Base-by-base conservation (phyloP, 1,140 invertebrate species). In the Lysiphlebus fabarum region DNA sequence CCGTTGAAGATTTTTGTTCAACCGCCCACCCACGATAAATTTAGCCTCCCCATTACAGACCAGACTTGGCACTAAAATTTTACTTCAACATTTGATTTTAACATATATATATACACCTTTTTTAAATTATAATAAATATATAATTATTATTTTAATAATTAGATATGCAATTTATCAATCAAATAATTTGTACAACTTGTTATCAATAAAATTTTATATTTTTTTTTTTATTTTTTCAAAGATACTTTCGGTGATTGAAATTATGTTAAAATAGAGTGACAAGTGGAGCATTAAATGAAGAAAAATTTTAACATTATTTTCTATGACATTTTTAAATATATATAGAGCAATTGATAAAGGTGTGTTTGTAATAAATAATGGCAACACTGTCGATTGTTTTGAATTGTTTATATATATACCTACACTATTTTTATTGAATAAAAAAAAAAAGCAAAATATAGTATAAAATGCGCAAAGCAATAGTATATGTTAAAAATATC, bases 11-110 rank as follows among this genome's bases (percentile, higher is more conserved):
- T 58, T 62, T 59, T 55, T 62, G 53, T 59, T 61, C 64, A 60
- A 54, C 62, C 73, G 69, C 70, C 71, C 70, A 75, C 74, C 70
- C 68, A 74, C 71, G 68, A 69, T 75, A 76, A 73, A 74, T 74
- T 75, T 76, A 75, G 72, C 63, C 66, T 34, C 66, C 62, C 61
- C 67, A 58, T 11, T 38, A n/a, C 62, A 67, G 66, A 62, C 60
- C 62, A 59, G 17, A 66, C 63, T 65, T 67, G 64, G 63, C 67
- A 68, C 63, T 61, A 68, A 67, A 70, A 65, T 70, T 26, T 26
- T 26, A 26, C 17, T 26, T 26, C n/a, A n/a, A n/a, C n/a, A n/a
- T n/a, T n/a, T n/a, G n/a, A n/a, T n/a, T n/a, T n/a, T n/a, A n/a
- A 4, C 17, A 26, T 26, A 26, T 26, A 26, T 26, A n/a, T n/a